Evolutionary conservation across 2,888 invertebrate genomes (phyloP), one percentile per base, ranked within the genome.

Genomic region (Leucophenga maculata): DNA sequence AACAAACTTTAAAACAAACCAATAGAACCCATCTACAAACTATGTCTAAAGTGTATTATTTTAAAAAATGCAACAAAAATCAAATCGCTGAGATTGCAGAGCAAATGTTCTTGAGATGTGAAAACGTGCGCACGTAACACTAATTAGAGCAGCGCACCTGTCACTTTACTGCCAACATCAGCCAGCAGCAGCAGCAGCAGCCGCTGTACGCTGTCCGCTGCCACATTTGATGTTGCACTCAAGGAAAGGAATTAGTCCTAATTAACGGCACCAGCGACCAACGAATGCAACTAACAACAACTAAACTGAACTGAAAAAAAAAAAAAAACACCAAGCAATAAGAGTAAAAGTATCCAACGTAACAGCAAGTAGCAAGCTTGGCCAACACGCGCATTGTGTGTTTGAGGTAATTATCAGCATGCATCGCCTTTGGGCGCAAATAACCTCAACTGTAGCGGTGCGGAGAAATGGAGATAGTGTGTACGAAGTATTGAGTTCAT

Each of bases 131-230:
- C 59, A 60, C 59, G 59, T 60, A 60, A 60, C 32, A n/a, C n/a
- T 60, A 60, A 60, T 60, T 60, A 60, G 59, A 60, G 59, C 59
- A 60, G 59, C 39, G 59, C 59, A 60, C 59, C 59, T 60, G 59
- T 39, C 59, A 60, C 16, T 60, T 60, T 32, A 60, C 59, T 60
- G 39, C 59, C 59, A 39, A 39, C 39, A 39, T 39, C 39, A 39
- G 11, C 39, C 39, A 9, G 20, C 54, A 54, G 54, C 54, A 54
- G 14, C 9, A n/a, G 8, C 39, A 54, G n/a, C 3, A 18, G 9
- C 18, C 16, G 1, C 18, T 1, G 54, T 18, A 54, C n/a, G 14
- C 9, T 4, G 39, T 11, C 0, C 18, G 32, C 39, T 60, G 31
- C n/a, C 22, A 57, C 26, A 18, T 60, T 13, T 20, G 54, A 20